Evolutionary conservation across 2,888 invertebrate species (phyloP), one percentile per base, ranked within the genome.

Genomic region (Apomyelois bistriatella): DNA sequence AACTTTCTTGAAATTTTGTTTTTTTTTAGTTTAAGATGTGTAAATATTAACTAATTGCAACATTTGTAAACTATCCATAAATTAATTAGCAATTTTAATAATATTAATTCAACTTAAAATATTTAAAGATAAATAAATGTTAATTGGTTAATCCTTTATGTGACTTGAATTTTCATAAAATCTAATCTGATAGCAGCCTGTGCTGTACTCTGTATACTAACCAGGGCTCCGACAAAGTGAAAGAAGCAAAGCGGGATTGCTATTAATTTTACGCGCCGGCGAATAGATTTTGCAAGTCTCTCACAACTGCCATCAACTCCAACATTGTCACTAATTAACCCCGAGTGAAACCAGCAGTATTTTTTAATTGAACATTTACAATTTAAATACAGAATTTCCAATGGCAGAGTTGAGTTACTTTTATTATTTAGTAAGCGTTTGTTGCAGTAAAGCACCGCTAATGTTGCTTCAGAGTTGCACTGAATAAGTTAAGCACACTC

Each of bases 401-500:
- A 41, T 53, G 55, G 47, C 50, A 57, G 54, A 53, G 53, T 53
- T 17, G 54, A 60, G 58, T 59, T 62, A 58, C 56, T 64, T 64
- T 62, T 55, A 62, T 62, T 60, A 62, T 61, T 60, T 67, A 66
- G 65, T 65, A 61, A 62, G 58, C 47, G 53, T 60, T 61, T 53
- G 61, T 62, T 60, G 58, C 58, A 58, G 60, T 55, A 58, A 58
- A 59, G 58, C 49, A 58, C 57, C 61, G 69, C 64, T 73, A 72
- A 76, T 77, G 72, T 74, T 67, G 63, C 70, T 62, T 48, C 61
- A 52, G 66, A 74, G 70, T 70, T 72, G 65, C 62, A 58, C 61
- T 69, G 67, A 69, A 65, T 68, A 72, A 79, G 62, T 77, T 72
- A 61, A 80, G 81, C 61, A 69, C 79, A 70, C 78, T 82, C 63